Evolutionary conservation across 2,888 invertebrate species (phyloP), one percentile per base, ranked within the genome.

Genomic region (Euproctis similis): DNA sequence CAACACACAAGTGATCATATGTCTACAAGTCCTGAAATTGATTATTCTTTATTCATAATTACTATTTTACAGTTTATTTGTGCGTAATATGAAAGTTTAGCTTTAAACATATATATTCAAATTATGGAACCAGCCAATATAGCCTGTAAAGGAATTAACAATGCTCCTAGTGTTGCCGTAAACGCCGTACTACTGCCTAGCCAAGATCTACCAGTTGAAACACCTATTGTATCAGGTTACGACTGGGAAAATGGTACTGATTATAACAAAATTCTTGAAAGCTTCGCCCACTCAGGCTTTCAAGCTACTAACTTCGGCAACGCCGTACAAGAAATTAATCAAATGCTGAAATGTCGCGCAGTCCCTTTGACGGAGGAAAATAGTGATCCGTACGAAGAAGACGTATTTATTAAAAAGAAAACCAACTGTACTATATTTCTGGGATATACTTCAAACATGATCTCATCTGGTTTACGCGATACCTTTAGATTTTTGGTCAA

Each of bases 371-470:
- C 88, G 0, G 86, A 87, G 43, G 93, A 93, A 36, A 87, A 87
- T 27, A 78, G 87, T 26, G 90, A 91, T 51, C 68, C 76, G 0
- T 88, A 90, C 44, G 92, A 93, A 70, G 89, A 92, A 27, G 96
- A 97, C 59, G 88, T 90, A 17, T 94, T 93, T 67, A 93, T 94
- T 20, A 89, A 85, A 53, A 87, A 93, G 39, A 90, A 89, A 62
- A 87, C 87, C 8, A 91, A 90, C 53, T 98, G 98, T 61, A 98
- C 98, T 2, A 94, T 99, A 60, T 99, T 99, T 74, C 77, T 99
- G 39, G 97, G 98, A 1, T 99, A 92, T 64, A 99, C 99, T 0
- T 98, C 98, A 0, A 99, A 99, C 73, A 90, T 99, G 87, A 93
- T 96, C 14, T 98, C 98, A 0, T 94, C 95, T 29, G 99, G 99